These are phyloP conservation scores for Lophius piscatorius DNA, from an alignment of 2,113 vertebrate genomes.

Conservation along the genomic window DNA sequence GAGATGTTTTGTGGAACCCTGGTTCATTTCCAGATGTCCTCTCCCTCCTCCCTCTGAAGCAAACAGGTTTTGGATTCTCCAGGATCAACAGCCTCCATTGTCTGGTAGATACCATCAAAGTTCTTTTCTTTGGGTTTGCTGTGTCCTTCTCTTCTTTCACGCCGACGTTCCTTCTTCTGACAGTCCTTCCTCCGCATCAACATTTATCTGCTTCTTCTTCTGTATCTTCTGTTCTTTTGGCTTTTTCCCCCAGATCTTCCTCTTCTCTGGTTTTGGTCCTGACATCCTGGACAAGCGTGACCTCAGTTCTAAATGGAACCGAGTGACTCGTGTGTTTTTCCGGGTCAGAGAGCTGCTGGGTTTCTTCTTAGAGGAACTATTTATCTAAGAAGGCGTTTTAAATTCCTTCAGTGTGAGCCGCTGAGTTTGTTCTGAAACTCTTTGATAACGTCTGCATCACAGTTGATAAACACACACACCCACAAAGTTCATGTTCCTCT, in stretches of 20 bases:
- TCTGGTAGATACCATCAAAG: slow-evolving; percentile 99
- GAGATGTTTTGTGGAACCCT: too few relatives aligned
- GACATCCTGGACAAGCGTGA: neutral
- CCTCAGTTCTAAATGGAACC: too few relatives aligned
- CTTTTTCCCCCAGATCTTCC: neutral
- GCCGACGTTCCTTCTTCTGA: slow-evolving; percentile 61
- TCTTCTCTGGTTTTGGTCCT: neutral
- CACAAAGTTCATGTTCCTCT: too few relatives aligned
- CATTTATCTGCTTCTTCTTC: neutral
- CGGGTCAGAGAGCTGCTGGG: too few relatives aligned
- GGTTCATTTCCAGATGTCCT: too few relatives aligned
- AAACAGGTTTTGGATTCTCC: slow-evolving; percentile 94
- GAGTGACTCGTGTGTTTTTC: too few relatives aligned
- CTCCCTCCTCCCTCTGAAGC: slow-evolving; percentile 86
- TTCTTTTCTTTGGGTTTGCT: slow-evolving; percentile 93
- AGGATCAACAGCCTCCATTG: slow-evolving; percentile 99
- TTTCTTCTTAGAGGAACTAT: too few relatives aligned
- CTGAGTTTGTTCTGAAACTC: too few relatives aligned
- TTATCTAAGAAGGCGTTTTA: too few relatives aligned
- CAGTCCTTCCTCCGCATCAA: slow-evolving; percentile 7
- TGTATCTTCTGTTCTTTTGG: neutral
- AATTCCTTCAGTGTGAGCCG: too few relatives aligned
- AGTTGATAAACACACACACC: too few relatives aligned
- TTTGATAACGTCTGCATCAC: too few relatives aligned
- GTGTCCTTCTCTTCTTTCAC: slow-evolving; percentile 82